Percentiles rank a stretch among this genome's conserved stretches.
Conservation (phyloP, 2,113 vertebrate genomes). For the Tragulus kanchil region DNA sequence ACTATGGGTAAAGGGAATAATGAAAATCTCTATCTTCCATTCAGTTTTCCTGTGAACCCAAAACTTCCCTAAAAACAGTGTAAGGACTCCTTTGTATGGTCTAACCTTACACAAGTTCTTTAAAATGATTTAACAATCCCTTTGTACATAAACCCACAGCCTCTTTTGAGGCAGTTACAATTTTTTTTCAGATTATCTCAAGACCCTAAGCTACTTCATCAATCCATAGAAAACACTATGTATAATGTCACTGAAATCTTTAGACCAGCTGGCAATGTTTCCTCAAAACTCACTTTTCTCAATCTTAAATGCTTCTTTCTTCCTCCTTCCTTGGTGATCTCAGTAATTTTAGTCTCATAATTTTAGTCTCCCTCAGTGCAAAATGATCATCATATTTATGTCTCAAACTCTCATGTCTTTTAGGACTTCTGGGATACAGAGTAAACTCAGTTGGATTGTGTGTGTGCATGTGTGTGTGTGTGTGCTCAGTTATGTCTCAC, state of each 20-base stretch:
- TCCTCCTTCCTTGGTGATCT: background rate
- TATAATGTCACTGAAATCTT: background rate
- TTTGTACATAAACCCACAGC: fast-evolving
- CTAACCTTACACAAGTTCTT: background rate
- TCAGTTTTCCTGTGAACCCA: background rate
- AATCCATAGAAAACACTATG: background rate
- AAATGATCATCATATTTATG: background rate
- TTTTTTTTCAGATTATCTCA: background rate
- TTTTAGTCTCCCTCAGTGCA: background rate
- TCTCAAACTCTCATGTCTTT: background rate
- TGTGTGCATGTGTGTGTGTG: too few species aligned
- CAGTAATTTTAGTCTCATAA: background rate
- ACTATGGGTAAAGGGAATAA: background rate
- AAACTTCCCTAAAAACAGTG: background rate
- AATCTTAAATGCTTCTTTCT: background rate
- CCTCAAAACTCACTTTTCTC: background rate
- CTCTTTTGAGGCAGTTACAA: background rate
- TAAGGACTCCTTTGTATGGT: background rate
- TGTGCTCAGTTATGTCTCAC: too few species aligned
- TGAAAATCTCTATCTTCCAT: background rate
- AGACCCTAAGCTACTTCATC: background rate
- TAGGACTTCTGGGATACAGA: background rate
- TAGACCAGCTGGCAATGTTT: background rate
- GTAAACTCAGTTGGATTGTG: background rate
- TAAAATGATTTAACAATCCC: background rate